Evolutionary conservation across 1,140 invertebrate genomes (phyloP), one percentile per base, ranked within the genome.

Genomic region (Drosophila nigrodunni): DNA sequence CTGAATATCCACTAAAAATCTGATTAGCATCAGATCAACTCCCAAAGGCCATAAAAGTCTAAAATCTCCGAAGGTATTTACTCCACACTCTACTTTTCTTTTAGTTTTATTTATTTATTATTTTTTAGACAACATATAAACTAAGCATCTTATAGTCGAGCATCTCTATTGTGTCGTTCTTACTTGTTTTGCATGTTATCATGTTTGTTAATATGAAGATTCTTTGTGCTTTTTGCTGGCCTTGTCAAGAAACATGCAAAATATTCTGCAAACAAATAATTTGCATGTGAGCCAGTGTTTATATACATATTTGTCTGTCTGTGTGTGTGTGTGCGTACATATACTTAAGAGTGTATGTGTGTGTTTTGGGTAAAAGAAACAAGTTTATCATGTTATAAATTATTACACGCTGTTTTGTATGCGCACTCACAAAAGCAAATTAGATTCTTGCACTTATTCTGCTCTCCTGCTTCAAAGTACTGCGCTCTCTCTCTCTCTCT

Each of bases 311-410:
- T 21, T 21, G 18, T 2, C 18, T 21, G 18, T 2, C 0, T 21
- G 18, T 21, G 18, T 21, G 37, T 55, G 41, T 18, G 58, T n/a
- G 15, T 18, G 46, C 0, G 25, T 30, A 30, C 25, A 30, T 30
- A 30, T 30, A 30, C 25, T 30, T 6, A 30, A 30, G 25, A 30
- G 25, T 30, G 25, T 30, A 30, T 44, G 60, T 39, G 35, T 21
- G 61, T 30, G 50, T 67, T 60, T 50, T 39, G 34, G 10, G 18
- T 74, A 34, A 34, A 35, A 74, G 66, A 50, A 65, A 69, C 76
- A 87, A 79, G 79, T 77, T 87, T 69, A 79, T 78, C 78, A 78
- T 82, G 61, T 77, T 52, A 71, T 87, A 77, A 87, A 87, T 87
- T 79, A 82, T 87, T 82, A 77, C 79, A 77, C 43, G 50, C 60